phyloP scores from a whole-genome alignment of 2,113 vertebrate genomes.

The Perca schrenkii region DNA sequence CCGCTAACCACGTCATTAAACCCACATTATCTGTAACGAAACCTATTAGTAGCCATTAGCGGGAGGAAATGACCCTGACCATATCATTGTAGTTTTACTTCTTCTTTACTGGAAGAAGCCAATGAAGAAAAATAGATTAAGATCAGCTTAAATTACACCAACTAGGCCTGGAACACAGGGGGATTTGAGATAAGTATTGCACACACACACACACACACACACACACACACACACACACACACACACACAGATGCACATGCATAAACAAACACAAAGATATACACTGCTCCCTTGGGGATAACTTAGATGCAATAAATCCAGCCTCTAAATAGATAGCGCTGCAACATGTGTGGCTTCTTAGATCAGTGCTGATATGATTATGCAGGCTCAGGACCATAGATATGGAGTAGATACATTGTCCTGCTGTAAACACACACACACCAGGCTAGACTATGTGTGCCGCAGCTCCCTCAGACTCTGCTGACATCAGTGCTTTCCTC shows the following conservation, averaged over 20 bases:
- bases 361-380: conserved; percentile 72
- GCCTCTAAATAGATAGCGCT: conserved; percentile 63
- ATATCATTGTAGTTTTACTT: conserved; percentile 59
- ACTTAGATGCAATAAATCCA: conserved; percentile 63
- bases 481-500: conserved; percentile 57
- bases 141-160: conserved; percentile 63
- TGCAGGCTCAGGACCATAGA: conserved; percentile 62
- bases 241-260: not conserved
- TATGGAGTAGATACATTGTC: conserved; percentile 53
- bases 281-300: conserved; percentile 38
- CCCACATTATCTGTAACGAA: conserved; percentile 66
- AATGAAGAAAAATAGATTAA: conserved; percentile 58
- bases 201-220: conserved; percentile 9
- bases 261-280: conserved; percentile 37
- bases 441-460: conserved; percentile 2
- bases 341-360: conserved; percentile 71
- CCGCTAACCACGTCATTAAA: conserved; percentile 69
- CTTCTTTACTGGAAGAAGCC: conserved; percentile 36
- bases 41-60: conserved; percentile 72
- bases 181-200: conserved; percentile 59
- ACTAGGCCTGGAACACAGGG: conserved; percentile 35
- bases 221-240: not conserved
- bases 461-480: conserved; percentile 36
- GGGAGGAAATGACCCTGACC: conserved; percentile 70
- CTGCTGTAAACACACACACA: conserved; percentile 51